Percentiles rank a stretch among this genome's conserved stretches.
Conservation (phyloP, 1,140 invertebrate species). For the Rhopalosiphum padi region DNA sequence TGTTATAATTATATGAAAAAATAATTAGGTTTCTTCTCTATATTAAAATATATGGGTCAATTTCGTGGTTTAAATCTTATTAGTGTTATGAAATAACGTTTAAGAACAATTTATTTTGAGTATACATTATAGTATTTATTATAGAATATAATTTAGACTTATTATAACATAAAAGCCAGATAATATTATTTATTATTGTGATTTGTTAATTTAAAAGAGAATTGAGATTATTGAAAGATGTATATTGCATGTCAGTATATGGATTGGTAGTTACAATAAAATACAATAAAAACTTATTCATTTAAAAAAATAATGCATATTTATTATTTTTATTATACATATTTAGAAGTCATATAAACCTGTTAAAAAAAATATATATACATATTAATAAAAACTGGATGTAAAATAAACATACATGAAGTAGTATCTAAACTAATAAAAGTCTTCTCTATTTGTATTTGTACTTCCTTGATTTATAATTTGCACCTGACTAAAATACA, state of each 20-base stretch:
- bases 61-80: background rate
- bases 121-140: background rate
- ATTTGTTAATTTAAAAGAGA: background rate
- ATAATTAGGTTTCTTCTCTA: background rate
- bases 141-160: background rate
- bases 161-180: background rate
- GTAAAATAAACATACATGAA: background rate
- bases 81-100: background rate
- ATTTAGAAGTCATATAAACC: background rate
- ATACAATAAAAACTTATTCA: background rate
- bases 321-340: background rate
- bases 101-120: background rate
- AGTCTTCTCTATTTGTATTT: constrained; percentile 65
- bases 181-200: background rate
- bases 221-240: background rate
- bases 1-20: background rate
- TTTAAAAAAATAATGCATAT: background rate
- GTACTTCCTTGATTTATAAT: constrained; percentile 68
- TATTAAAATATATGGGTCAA: background rate
- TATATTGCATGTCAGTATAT: background rate
- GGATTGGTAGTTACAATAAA: background rate
- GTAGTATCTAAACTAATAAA: constrained; percentile 62
- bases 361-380: background rate
- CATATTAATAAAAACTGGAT: background rate
- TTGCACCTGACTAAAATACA: constrained; percentile 75